phyloP scores from a whole-genome alignment of 2,113 vertebrate species.

The Craseonycteris thonglongyai region DNA sequence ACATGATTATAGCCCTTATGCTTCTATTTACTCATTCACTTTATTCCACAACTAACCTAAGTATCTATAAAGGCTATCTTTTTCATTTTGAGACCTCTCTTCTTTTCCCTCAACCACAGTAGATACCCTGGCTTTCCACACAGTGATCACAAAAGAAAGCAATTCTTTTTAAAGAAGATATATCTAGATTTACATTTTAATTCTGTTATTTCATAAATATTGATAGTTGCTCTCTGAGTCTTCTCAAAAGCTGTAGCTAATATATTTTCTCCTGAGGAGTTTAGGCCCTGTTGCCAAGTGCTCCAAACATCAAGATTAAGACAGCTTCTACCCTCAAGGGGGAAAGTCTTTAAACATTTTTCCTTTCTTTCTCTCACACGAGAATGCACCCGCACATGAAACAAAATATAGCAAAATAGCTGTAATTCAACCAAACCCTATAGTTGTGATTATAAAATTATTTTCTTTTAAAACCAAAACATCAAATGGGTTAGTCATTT shows the following conservation, averaged over 20 bases:
- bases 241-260: not conserved
- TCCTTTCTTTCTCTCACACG: not conserved
- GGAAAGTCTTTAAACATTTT: not conserved
- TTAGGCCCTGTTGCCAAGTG: not conserved
- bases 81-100: not conserved
- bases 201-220: not conserved
- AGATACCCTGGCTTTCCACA: not conserved
- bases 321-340: not conserved
- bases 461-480: not conserved
- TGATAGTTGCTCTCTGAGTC: not conserved
- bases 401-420: not conserved
- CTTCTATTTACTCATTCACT: not conserved
- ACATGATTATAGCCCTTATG: not conserved
- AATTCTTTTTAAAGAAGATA: not conserved
- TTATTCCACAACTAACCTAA: not conserved
- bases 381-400: not conserved
- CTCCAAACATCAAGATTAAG: not conserved
- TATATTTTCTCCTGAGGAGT: not conserved
- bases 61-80: not conserved
- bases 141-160: not conserved
- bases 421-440: not conserved
- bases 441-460: not conserved
- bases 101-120: not conserved
- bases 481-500: not conserved
- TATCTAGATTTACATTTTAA: not conserved